Evolutionary conservation across 30 jellyfish, hydroid and myxozoan species (phyloP).

Genomic region (Cassiopea xamachana): DNA sequence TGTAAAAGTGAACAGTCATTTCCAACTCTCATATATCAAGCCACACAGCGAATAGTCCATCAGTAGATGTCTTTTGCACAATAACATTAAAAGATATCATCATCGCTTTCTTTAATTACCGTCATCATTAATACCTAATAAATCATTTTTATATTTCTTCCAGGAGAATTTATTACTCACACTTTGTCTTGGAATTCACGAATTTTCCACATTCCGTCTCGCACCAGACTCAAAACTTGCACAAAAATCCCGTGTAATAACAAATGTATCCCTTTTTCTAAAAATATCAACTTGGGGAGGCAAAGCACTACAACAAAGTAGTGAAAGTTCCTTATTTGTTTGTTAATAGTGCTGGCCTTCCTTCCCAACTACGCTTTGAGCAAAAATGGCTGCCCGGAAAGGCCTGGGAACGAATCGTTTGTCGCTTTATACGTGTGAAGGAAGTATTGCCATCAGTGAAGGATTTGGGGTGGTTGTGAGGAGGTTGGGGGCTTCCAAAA

Average conservation of each 20-base stretch:
- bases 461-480: too few relatives aligned
- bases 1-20: neutral
- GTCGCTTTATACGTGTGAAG: neutral
- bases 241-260: neutral
- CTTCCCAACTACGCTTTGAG: slow-evolving; percentile 29
- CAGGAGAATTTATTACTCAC: slow-evolving; percentile 57
- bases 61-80: too few relatives aligned
- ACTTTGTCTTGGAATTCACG: slow-evolving; percentile 94
- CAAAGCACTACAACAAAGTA: neutral
- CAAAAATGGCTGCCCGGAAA: slow-evolving; percentile 69
- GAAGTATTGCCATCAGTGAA: neutral
- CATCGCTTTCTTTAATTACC: neutral
- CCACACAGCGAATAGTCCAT: neutral
- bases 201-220: slow-evolving; percentile 85
- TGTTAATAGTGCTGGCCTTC: neutral
- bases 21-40: neutral
- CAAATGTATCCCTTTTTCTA: neutral
- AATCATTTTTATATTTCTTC: neutral
- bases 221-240: neutral
- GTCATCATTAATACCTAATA: neutral
- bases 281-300: neutral
- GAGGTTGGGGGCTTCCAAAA: too few relatives aligned
- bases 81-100: too few relatives aligned
- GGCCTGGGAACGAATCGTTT: slow-evolving; percentile 50
- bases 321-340: slow-evolving; percentile 20